Evolutionary conservation across 2,888 invertebrate species (phyloP), one percentile per base, ranked within the genome.

Genomic region (Drosophila koepferae): DNA sequence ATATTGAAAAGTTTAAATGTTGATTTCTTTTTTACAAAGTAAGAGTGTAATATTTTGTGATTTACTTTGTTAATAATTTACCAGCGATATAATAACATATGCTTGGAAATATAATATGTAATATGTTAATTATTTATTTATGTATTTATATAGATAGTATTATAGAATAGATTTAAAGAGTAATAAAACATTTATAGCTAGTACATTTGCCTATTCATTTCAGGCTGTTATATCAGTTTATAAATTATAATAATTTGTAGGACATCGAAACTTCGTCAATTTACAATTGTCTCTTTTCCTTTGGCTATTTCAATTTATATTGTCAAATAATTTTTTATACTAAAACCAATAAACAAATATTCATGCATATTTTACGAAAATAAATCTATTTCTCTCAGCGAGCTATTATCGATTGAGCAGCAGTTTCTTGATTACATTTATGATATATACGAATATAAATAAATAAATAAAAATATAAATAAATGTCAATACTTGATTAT

Each of bases 271-370:
- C 1, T 31, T 16, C 28, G 28, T 10, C 14, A 1, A 2, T 46
- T 34, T 0, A 23, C 3, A n/a, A 9, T 0, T 7, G n/a, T 10
- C 3, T 34, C 7, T 16, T 40, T 34, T 20, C 3, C 4, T 10
- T n/a, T 9, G 0, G 31, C 36, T 38, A 7, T 31, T 48, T 38
- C 18, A 20, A 10, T 51, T 14, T 12, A 31, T 38, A 55, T 18
- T 40, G 9, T 3, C 38, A 61, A 58, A 68, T 67, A 40, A 40
- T 62, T 59, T 61, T 14, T 36, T 54, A 49, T 28, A 10, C 46
- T 12, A 43, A 68, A 61, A 31, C 31, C 54, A 63, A 63, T 63
- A 40, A 63, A 38, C 49, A 67, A 72, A 74, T 65, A 44, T 64
- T 23, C 40, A 46, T 48, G 18, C 5, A 38, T 46, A 7, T 38